A percentile compares a stretch with the other conserved stretches of the same genome.
These are phyloP conservation scores for Scophthalmus maximus DNA, from an alignment of 2,113 vertebrate species.

Conservation along the genomic window DNA sequence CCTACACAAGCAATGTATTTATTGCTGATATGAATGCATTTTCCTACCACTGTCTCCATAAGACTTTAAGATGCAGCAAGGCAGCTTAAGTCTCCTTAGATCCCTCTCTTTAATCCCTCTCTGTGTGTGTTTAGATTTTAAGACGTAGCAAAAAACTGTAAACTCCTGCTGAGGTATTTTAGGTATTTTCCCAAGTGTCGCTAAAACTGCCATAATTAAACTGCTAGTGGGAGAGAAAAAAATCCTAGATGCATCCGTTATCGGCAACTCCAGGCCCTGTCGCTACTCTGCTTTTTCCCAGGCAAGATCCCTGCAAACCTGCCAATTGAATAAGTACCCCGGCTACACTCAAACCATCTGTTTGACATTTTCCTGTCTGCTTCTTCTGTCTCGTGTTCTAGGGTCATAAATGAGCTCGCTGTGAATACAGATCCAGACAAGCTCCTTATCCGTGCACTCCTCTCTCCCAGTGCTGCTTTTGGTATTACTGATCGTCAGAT, in stretches of 20 bases:
- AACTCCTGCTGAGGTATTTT: conserved; percentile 24
- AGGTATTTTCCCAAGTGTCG: conserved; percentile 22
- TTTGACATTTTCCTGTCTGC: conserved; percentile 66
- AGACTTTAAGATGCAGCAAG: conserved; percentile 33
- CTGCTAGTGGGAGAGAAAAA: background rate
- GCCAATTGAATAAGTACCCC: conserved; percentile 63
- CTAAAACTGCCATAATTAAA: conserved; percentile 57
- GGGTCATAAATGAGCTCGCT: conserved; percentile 53
- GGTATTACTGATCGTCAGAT: conserved; percentile 54
- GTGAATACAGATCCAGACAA: conserved; percentile 52
- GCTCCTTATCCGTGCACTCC: conserved; percentile 29
- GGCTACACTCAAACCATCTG: conserved; percentile 68
- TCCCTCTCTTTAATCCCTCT: conserved; percentile 24
- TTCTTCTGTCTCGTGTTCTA: conserved; percentile 36
- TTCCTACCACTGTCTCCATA: conserved; percentile 10
- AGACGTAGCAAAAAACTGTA: conserved; percentile 17
- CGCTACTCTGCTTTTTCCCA: conserved; percentile 61
- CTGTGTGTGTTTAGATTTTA: conserved; percentile 17
- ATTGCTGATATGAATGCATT: background rate
- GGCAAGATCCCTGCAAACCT: conserved; percentile 51
- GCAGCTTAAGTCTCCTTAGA: conserved; percentile 33
- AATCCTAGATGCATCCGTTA: conserved; percentile 58
- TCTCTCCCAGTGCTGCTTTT: conserved; percentile 9
- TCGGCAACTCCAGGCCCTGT: conserved; percentile 63
- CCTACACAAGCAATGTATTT: too few species aligned